Evolutionary conservation across 1,140 invertebrate species (phyloP), one percentile per base, ranked within the genome.

Genomic region (Achatina immaculata): DNA sequence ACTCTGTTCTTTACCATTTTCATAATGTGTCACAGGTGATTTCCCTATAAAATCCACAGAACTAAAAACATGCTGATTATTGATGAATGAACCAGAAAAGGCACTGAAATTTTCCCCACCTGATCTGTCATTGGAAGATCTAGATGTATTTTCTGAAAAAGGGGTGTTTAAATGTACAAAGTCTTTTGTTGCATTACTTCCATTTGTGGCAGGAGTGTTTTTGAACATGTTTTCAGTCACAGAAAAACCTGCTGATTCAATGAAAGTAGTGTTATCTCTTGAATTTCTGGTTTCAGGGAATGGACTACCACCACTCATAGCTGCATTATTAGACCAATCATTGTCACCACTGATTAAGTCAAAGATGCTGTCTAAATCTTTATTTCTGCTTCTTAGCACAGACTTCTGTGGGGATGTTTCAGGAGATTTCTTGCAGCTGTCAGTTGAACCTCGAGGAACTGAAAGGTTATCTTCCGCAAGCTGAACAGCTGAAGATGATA

Each of bases 311-410:
- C n/a, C 51, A 55, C 51, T 14, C 2, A 21, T 11, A 55, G n/a
- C 16, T 62, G 58, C 58, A 62, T 62, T 62, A 34, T 62, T 62
- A 31, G 58, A 62, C 58, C 58, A 62, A 28, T 62, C 58, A 6
- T 31, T 11, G 4, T 28, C 28, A 6, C 28, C 58, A 62, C n/a
- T 62, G 28, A 0, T 9, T 14, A 28, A 62, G 31, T 62, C 58
- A 62, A 28, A 62, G n/a, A n/a, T 62, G 28, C 58, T 62, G 58
- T 62, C n/a, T 34, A 4, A 9, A 62, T 31, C 28, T 19, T 62
- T 62, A 34, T 28, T 62, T 4, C 21, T 34, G 1, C 11, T 9
- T 9, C 58, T 62, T 31, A 31, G 9, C 11, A 62, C 58, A 62
- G 58, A 62, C 28, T 62, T 28, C 9, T 62, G 58, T 6, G 0